phyloP scores from a whole-genome alignment of 2,888 invertebrate species.

The Patella depressa region DNA sequence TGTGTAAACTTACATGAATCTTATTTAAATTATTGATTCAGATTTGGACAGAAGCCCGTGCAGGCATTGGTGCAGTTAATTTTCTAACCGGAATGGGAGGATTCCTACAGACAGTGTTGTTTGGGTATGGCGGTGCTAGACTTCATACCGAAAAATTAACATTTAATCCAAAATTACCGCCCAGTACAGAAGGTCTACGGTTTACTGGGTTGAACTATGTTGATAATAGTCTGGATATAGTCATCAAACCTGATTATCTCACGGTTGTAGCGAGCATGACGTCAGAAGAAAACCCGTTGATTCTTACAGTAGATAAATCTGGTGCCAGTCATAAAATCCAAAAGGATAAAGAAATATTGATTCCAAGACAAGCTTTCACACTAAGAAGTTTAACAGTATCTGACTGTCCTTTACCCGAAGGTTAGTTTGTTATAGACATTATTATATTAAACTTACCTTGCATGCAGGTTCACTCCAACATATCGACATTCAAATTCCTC shows the following conservation, averaged over 20 bases:
- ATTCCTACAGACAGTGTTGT: conserved; percentile 67
- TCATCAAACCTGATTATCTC: not conserved
- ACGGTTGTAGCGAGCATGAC: not conserved
- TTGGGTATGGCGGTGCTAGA: conserved; percentile 69
- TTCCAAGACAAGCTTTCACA: conserved; percentile 18
- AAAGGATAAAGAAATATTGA: conserved; percentile 9
- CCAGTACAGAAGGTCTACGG: conserved; percentile 34
- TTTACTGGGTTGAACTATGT: conserved; percentile 14
- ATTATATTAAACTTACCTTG: no score
- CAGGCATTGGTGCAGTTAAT: conserved; percentile 63
- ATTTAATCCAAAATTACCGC: conserved; percentile 51
- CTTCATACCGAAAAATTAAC: conserved; percentile 37
- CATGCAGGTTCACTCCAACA: no score
- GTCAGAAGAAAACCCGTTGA: not conserved
- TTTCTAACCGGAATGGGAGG: conserved; percentile 71
- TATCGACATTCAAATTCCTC: no score
- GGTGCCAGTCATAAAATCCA: not conserved
- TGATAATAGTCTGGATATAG: not conserved
- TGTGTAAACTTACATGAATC: no score
- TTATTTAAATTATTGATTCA: conserved; percentile 28
- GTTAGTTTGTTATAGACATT: not conserved
- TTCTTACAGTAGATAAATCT: not conserved
- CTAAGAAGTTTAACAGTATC: not conserved
- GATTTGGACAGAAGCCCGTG: conserved; percentile 67
- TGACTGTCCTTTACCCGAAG: conserved; percentile 23